Conservation (phyloP, 2,888 invertebrate genomes). For the Colostygia pectinataria region DNA sequence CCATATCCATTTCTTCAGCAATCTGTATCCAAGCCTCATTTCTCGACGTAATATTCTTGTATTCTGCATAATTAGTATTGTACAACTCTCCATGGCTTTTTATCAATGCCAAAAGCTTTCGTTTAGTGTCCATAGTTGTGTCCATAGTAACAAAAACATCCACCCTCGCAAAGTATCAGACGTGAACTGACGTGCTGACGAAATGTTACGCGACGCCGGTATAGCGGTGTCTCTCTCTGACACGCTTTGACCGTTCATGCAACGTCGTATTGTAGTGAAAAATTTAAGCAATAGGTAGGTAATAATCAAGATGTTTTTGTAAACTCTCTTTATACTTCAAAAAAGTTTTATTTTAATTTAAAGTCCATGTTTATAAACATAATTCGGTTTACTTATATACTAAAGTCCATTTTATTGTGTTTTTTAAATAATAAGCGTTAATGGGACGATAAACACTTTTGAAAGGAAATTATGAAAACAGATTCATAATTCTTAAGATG, state of each 20-base stretch:
- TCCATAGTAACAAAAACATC: neutral
- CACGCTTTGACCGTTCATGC: neutral
- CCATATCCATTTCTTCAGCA: slow-evolving; percentile 6
- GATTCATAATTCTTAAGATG: too few species aligned
- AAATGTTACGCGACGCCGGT: neutral
- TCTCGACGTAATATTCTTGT: slow-evolving; percentile 12
- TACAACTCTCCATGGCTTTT: slow-evolving; percentile 7
- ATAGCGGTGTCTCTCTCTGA: slow-evolving; percentile 9
- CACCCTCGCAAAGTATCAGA: slow-evolving; percentile 1
- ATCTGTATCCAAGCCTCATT: slow-evolving; percentile 13
- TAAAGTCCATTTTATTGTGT: too few species aligned
- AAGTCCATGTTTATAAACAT: too few species aligned
- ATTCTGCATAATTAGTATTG: slow-evolving; percentile 2
- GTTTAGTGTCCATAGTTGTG: slow-evolving; percentile 3
- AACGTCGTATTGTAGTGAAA: neutral
- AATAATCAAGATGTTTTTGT: too few species aligned
- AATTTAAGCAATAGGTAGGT: too few species aligned
- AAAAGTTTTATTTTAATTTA: too few species aligned
- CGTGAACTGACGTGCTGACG: slow-evolving; percentile 7
- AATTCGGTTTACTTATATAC: too few species aligned
- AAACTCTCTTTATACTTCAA: too few species aligned
- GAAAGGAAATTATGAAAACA: too few species aligned
- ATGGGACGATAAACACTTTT: too few species aligned
- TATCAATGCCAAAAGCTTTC: slow-evolving; percentile 6
- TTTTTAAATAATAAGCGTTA: too few species aligned